Evolutionary conservation across 2,797 vertebrate genomes (phyloP).

Genomic region (Arnoldichthys spilopterus): DNA sequence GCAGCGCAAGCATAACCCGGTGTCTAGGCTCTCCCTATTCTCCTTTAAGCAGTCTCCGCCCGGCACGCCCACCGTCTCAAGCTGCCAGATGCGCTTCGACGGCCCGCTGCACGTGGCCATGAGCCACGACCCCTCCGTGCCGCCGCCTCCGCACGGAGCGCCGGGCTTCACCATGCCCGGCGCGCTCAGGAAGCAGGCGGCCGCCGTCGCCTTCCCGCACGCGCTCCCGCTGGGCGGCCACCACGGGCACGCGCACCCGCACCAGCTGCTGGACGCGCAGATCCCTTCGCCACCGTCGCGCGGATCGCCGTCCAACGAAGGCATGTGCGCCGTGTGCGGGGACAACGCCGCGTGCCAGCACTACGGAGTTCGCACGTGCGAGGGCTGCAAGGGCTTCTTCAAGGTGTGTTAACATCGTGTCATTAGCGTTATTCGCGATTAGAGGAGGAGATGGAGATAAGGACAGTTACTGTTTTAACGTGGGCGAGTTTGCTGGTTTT

Average conservation of each 20-base stretch:
- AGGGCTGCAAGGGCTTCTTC: slow-evolving; percentile 99
- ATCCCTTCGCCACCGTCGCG: slow-evolving; percentile 94
- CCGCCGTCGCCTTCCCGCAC: slow-evolving; percentile 90
- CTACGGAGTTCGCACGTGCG: slow-evolving; percentile 96
- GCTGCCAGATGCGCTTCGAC: slow-evolving; percentile 99
- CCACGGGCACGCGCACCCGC: slow-evolving; percentile 79
- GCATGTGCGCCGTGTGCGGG: slow-evolving; percentile 95
- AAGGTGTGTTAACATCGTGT: slow-evolving; percentile 77
- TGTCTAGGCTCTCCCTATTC: slow-evolving; percentile 95
- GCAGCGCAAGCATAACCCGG: slow-evolving; percentile 90
- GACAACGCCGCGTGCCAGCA: slow-evolving; percentile 98
- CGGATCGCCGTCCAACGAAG: slow-evolving; percentile 96
- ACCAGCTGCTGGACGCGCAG: slow-evolving; percentile 94
- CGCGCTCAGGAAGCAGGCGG: slow-evolving; percentile 90
- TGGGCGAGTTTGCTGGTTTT: too few relatives aligned
- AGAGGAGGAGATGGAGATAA: not conserved
- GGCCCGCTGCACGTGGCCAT: slow-evolving; percentile 94
- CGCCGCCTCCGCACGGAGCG: slow-evolving; percentile 85
- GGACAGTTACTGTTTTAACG: not conserved
- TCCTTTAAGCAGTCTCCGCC: slow-evolving; percentile 99
- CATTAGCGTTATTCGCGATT: not conserved
- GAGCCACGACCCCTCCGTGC: slow-evolving; percentile 80
- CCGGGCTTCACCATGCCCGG: slow-evolving; percentile 92
- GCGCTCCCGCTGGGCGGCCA: slow-evolving; percentile 84
- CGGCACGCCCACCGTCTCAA: slow-evolving; percentile 89